These are phyloP conservation scores for Aptenodytes patagonicus DNA, from an alignment of 2,113 vertebrate species.

Conservation along the genomic window DNA sequence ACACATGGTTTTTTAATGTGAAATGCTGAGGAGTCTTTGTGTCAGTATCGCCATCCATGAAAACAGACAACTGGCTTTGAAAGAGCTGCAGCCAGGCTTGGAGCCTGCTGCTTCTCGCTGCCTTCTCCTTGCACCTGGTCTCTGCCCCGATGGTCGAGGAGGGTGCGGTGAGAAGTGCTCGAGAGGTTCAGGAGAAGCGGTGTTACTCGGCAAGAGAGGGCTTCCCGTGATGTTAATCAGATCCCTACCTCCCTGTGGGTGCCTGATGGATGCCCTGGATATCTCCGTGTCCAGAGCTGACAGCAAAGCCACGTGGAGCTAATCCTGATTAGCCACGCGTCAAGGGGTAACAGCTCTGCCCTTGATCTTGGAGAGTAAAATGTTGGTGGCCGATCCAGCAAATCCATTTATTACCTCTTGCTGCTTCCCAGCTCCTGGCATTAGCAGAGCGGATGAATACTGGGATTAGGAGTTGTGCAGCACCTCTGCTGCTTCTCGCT, in stretches of 20 bases:
- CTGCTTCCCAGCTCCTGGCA: background rate
- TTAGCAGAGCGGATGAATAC: background rate
- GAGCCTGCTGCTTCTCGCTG: background rate
- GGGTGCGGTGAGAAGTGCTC: background rate
- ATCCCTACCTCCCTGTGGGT: background rate
- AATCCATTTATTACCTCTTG: background rate
- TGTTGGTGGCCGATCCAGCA: background rate
- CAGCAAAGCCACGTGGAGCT: background rate
- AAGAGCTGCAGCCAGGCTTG: background rate
- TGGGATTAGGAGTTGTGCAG: background rate
- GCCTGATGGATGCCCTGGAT: background rate
- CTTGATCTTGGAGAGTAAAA: conserved; percentile 21
- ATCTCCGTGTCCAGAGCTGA: background rate
- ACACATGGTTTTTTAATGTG: background rate
- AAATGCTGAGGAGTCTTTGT: background rate
- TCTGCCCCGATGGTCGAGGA: fast-evolving
- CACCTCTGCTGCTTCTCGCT: background rate
- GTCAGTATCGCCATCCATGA: background rate
- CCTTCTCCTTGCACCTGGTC: background rate
- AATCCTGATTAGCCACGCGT: conserved; percentile 35
- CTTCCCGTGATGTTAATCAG: background rate
- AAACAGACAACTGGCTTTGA: background rate
- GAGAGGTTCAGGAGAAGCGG: background rate
- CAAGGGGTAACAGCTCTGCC: background rate
- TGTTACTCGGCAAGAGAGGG: fast-evolving